Base-by-base conservation (phyloP, 1,140 invertebrate species). In the Ips nitidus region DNA sequence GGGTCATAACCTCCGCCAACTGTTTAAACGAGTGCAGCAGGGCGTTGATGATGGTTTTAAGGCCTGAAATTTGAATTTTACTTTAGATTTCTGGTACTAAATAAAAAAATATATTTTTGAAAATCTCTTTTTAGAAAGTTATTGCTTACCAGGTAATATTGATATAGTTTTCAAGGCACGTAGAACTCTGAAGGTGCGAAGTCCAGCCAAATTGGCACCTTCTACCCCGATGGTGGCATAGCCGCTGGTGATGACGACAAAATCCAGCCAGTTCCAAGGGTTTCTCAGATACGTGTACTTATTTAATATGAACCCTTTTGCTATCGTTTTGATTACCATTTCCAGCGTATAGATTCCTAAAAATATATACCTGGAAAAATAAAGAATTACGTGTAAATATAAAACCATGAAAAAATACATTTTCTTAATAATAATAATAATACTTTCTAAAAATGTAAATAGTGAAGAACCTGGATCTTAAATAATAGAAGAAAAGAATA, bases 211-310 rank as follows among this genome's bases (percentile, higher is more conserved):
- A 84, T 97, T 96, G 41, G 92, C 93, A 52, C 93, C 90, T 75
- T 94, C 91, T 88, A 94, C 92, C 59, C 91, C 90, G 67, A 94
- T 93, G 52, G 93, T 94, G 40, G 94, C 94, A 84, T 94, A 97
- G 72, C 95, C 94, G 62, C 92, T 93, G 42, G 94, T 90, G 74
- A 98, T 96, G 59, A 97, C 94, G 52, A 95, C 89, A 83, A 98
- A 98, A 83, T 98, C 95, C 78, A 98, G 83, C 94, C 95, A 97
- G 83, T 98, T 98, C 95, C 95, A 98, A 3, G 94, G 93, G 85
- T 97, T 98, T 76, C 95, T 84, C 65, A 98, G 85, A 83, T 98
- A 98, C 52, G 96, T 97, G 83, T 96, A 97, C 81, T 95, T 95
- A 83, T 97, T 94, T 62, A 98, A 83, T 77, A 97, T 91, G 83